Percentiles rank a stretch among this genome's conserved stretches.
phyloP scores from a whole-genome alignment of 2,797 vertebrate genomes.

The Arnoldichthys spilopterus region DNA sequence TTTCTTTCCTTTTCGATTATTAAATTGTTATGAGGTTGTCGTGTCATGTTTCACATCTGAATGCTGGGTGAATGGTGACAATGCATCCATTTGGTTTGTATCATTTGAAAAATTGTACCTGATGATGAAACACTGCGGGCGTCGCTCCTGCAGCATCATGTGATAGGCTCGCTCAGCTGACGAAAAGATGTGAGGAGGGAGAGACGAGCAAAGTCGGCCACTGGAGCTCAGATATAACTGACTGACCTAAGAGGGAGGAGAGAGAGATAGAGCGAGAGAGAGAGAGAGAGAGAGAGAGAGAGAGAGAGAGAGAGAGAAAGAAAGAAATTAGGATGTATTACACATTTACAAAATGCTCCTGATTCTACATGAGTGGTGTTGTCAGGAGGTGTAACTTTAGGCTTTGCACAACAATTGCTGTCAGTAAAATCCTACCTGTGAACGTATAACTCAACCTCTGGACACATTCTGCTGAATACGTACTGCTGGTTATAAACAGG shows the following conservation, averaged over 20 bases:
- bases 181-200: constrained; percentile 95
- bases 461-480: neutral
- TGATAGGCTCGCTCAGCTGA: constrained; percentile 92
- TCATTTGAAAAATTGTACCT: constrained; percentile 76
- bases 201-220: constrained; percentile 85
- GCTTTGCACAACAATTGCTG: neutral
- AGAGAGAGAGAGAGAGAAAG: neutral
- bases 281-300: constrained; percentile 35
- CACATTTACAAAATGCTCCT: constrained; percentile 20
- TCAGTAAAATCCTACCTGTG: neutral
- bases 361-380: constrained; percentile 16
- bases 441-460: neutral
- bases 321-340: neutral
- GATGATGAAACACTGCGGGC: constrained; percentile 90
- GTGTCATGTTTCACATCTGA: neutral
- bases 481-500: neutral
- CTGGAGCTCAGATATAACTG: constrained; percentile 90
- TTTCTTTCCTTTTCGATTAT: too few species aligned
- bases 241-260: constrained; percentile 81
- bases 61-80: neutral
- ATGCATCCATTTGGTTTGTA: neutral
- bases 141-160: constrained; percentile 89
- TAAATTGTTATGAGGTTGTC: neutral
- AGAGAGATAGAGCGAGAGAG: constrained; percentile 32
- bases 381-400: neutral